These are phyloP conservation scores for Drosophila cognata DNA, from an alignment of 2,888 invertebrate genomes.

Conservation along the genomic window DNA sequence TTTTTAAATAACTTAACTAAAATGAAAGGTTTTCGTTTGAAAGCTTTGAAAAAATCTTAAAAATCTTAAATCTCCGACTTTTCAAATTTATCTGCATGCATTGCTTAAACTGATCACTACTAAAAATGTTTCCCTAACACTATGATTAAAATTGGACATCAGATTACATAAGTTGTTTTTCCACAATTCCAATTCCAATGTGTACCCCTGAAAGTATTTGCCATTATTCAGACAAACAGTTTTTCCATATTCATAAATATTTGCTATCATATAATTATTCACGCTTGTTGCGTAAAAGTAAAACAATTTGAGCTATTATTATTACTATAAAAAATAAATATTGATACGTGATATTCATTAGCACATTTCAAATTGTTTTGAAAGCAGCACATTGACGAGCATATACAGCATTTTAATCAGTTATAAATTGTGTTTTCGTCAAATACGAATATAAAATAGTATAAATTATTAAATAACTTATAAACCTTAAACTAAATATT, in stretches of 20 bases:
- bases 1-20: not conserved
- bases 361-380: conserved; percentile 27
- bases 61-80: not conserved
- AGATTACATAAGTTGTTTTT: conserved; percentile 4
- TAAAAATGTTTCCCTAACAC: not conserved
- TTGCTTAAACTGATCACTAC: not conserved
- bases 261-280: conserved; percentile 25
- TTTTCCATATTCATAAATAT: conserved; percentile 18
- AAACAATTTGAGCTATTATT: conserved; percentile 23
- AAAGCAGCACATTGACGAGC: not conserved
- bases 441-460: not conserved
- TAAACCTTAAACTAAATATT: not conserved
- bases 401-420: not conserved
- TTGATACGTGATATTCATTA: conserved; percentile 50
- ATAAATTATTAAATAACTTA: not conserved
- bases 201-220: not conserved
- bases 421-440: not conserved
- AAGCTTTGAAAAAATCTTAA: not conserved
- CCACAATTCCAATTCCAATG: conserved; percentile 2
- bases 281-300: conserved; percentile 48
- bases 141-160: conserved; percentile 1
- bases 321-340: conserved; percentile 42
- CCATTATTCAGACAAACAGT: not conserved
- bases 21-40: not conserved
- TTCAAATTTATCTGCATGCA: not conserved